Conservation (phyloP, 2,888 invertebrate species). For the Plemyria rubiginata region DNA sequence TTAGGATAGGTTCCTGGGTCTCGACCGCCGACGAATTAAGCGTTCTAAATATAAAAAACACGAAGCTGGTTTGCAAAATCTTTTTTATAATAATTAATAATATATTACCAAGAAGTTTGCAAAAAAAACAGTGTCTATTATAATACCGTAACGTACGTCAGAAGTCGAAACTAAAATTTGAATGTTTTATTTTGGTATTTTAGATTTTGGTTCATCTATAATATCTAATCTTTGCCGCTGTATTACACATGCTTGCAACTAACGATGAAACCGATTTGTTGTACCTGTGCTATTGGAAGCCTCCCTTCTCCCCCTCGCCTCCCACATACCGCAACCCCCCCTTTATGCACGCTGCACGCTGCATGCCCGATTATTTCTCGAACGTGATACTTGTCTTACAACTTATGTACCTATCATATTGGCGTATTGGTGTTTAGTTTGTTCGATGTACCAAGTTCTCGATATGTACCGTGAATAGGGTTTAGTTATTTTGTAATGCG, state of each 20-base stretch:
- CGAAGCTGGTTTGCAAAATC: no score
- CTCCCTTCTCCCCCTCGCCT: neutral
- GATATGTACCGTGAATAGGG: neutral
- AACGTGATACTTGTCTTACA: neutral
- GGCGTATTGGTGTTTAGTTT: constrained; percentile 4
- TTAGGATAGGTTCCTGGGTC: no score
- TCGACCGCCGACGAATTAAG: no score
- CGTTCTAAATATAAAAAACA: no score
- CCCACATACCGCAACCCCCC: neutral
- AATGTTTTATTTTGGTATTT: neutral
- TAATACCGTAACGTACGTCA: no score
- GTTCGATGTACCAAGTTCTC: neutral
- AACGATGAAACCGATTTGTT: constrained; percentile 28
- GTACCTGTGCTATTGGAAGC: constrained; percentile 28
- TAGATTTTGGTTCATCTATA: neutral
- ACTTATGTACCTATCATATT: neutral
- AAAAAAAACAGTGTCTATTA: no score
- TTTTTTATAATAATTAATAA: no score
- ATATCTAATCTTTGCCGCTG: constrained; percentile 5
- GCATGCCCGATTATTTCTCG: constrained; percentile 18
- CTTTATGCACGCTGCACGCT: neutral
- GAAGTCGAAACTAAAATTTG: no score
- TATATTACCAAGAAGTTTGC: no score
- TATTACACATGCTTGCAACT: constrained; percentile 19
- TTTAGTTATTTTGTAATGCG: no score